These are phyloP conservation scores for Lysandra bellargus DNA, from an alignment of 2,888 invertebrate species.

Conservation along the genomic window DNA sequence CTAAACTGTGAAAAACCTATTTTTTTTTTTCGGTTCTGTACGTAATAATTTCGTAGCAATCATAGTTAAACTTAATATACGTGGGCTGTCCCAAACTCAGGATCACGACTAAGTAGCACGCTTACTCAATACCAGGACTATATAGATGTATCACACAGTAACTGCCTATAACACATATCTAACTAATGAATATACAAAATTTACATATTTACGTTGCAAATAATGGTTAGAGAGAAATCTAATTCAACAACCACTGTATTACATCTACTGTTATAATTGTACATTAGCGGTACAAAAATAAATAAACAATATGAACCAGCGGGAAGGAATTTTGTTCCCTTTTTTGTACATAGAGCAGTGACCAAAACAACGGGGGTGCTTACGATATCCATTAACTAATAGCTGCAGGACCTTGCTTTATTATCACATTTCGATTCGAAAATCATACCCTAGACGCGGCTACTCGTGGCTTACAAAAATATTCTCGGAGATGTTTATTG, in stretches of 20 bases:
- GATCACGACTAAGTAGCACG: slow-evolving; percentile 28
- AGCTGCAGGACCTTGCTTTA: slow-evolving; percentile 35
- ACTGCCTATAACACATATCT: slow-evolving; percentile 50
- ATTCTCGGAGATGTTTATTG: slow-evolving; percentile 38
- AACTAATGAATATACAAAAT: slow-evolving; percentile 49
- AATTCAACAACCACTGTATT: slow-evolving; percentile 28
- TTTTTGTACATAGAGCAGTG: slow-evolving; percentile 48
- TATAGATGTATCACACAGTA: slow-evolving; percentile 51
- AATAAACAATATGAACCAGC: slow-evolving; percentile 41
- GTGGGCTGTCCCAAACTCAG: neutral
- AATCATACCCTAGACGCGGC: slow-evolving; percentile 29
- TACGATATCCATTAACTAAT: slow-evolving; percentile 16
- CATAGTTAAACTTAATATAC: slow-evolving; percentile 13
- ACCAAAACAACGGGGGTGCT: slow-evolving; percentile 34
- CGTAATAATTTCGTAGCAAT: neutral
- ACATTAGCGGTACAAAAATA: slow-evolving; percentile 29
- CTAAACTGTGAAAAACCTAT: neutral
- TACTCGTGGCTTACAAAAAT: slow-evolving; percentile 28
- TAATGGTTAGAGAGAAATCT: slow-evolving; percentile 22
- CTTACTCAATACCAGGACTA: slow-evolving; percentile 11
- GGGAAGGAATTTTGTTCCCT: slow-evolving; percentile 49
- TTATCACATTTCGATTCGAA: slow-evolving; percentile 26
- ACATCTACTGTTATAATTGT: slow-evolving; percentile 19
- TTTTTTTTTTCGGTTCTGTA: neutral
- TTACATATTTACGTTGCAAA: slow-evolving; percentile 40